phyloP scores from a whole-genome alignment of 2,888 invertebrate genomes.

The Lasiommata megera region DNA sequence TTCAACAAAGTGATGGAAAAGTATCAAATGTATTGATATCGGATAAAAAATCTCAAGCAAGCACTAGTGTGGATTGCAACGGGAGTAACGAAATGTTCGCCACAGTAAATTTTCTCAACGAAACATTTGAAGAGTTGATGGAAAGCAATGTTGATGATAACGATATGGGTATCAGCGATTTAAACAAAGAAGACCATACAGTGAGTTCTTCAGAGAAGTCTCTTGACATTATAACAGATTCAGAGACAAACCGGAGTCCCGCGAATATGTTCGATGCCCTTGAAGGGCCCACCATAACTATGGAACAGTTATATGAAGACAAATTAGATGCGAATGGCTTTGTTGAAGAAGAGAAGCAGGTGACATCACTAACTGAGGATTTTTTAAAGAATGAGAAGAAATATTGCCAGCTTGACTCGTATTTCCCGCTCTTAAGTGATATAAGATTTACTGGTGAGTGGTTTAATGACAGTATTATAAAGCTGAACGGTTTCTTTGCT shows the following conservation, averaged over 20 bases:
- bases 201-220: slow-evolving; percentile 35
- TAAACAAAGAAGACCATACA: slow-evolving; percentile 45
- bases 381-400: slow-evolving; percentile 77
- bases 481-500: too few relatives aligned
- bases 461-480: too few relatives aligned
- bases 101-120: slow-evolving; percentile 64
- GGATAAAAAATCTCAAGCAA: slow-evolving; percentile 16
- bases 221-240: slow-evolving; percentile 19
- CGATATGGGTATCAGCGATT: slow-evolving; percentile 51
- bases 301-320: slow-evolving; percentile 10
- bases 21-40: slow-evolving; percentile 6
- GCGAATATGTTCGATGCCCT: background rate
- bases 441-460: slow-evolving; percentile 73
- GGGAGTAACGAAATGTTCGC: slow-evolving; percentile 59
- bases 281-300: slow-evolving; percentile 8
- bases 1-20: slow-evolving; percentile 10
- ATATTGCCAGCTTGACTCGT: slow-evolving; percentile 62
- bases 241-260: slow-evolving; percentile 15
- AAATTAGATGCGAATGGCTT: slow-evolving; percentile 9
- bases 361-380: slow-evolving; percentile 58
- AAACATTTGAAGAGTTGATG: slow-evolving; percentile 67
- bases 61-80: slow-evolving; percentile 45
- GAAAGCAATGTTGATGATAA: slow-evolving; percentile 73
- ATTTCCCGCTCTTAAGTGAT: slow-evolving; percentile 65
- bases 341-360: slow-evolving; percentile 39